phyloP scores from a whole-genome alignment of 2,113 vertebrate species.

The Lynx canadensis region DNA sequence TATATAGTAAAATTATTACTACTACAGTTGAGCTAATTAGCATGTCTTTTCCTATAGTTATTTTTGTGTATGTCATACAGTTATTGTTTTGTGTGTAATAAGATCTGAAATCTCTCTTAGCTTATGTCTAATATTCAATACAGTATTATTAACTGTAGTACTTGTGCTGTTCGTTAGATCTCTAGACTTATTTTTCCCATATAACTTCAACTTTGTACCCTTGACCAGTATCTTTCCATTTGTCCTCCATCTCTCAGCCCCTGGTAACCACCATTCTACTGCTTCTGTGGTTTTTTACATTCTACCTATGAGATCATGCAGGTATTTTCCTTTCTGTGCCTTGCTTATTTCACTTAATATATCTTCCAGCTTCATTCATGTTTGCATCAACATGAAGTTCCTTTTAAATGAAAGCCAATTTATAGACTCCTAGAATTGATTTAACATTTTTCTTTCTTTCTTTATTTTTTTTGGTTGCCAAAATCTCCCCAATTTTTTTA shows the following conservation, averaged over 20 bases:
- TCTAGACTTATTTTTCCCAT: not conserved
- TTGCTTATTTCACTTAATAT: not conserved
- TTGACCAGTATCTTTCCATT: not conserved
- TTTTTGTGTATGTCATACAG: not conserved
- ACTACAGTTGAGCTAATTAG: not conserved
- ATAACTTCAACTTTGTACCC: not conserved
- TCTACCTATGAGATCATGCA: not conserved
- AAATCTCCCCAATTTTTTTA: not conserved
- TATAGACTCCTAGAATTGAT: not conserved
- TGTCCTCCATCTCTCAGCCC: not conserved
- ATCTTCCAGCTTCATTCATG: not conserved
- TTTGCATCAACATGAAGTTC: not conserved
- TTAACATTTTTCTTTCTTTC: not conserved
- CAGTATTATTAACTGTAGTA: not conserved
- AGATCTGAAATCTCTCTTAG: not conserved
- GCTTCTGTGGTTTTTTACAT: not conserved
- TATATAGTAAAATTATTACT: not conserved
- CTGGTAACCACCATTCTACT: not conserved
- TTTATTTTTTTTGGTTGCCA: not conserved
- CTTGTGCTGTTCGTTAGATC: not conserved
- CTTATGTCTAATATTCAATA: not conserved
- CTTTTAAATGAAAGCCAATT: not conserved
- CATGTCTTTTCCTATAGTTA: not conserved
- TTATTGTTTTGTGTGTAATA: not conserved
- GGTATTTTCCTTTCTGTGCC: not conserved